Evolutionary conservation across 2,113 vertebrate genomes (phyloP), one percentile per base, ranked within the genome.

Genomic region (Ochotona curzoniae): DNA sequence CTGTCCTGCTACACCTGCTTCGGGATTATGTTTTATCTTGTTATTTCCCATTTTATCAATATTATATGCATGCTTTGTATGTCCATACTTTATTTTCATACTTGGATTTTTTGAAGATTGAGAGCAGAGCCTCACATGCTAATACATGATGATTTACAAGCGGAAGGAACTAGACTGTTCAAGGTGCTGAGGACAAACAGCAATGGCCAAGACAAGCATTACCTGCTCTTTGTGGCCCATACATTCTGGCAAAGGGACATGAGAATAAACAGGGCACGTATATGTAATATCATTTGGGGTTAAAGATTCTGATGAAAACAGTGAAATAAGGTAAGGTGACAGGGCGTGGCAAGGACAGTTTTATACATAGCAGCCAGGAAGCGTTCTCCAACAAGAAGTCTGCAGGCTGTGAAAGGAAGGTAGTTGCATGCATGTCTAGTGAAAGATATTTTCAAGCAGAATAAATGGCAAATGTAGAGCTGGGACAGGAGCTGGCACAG

Each of bases 101-200:
- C 15, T 15, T 57, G 25, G 25, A 67, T 47, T 91, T 93, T 93
- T 89, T 74, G 66, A 93, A 66, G 67, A 84, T 44, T 63, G 47
- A 30, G 57, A 71, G 2, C 30, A 80, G n/a, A 82, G 25, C 32
- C 49, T 69, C n/a, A 23, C 67, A 70, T 28, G 60, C 44, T 61
- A 88, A 47, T 14, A 70, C 60, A 28, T 47, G 57, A 44, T 28
- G 44, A 38, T 71, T 38, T 67, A 11, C 17, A 11, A n/a, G 7
- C 12, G 21, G 26, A 81, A 78, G 70, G 23, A 95, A 35, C 20
- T 32, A 87, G 54, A 20, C 23, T 8, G 6, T 90, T 76, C 17
- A 32, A 25, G 10, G 23, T 47, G 57, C 25, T 5, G 17, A 80
- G 21, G 91, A 57, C 15, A 30, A 17, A 44, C 38, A 57, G 49